These are phyloP conservation scores for Nemoura dubitans DNA, from an alignment of 2,888 invertebrate species.

Conservation along the genomic window DNA sequence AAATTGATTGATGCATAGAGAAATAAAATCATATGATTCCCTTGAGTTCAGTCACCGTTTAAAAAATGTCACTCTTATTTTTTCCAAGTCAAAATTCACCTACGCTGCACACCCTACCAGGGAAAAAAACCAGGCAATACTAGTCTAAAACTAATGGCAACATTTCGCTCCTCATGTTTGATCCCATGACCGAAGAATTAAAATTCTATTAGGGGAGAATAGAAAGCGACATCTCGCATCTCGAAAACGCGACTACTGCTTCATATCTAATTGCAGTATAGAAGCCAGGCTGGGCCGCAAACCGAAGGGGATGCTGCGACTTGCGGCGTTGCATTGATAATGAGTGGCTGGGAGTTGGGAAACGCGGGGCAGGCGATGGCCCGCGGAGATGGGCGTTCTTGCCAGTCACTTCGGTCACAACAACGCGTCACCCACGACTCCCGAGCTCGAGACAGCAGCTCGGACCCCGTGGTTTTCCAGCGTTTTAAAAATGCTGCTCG, in stretches of 20 bases:
- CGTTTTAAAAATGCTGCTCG: too few relatives aligned
- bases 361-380: background rate
- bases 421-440: background rate
- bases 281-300: background rate
- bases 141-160: background rate
- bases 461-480: too few relatives aligned
- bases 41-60: too few relatives aligned
- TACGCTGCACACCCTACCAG: background rate
- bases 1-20: too few relatives aligned
- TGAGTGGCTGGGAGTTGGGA: background rate
- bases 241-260: background rate
- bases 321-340: background rate
- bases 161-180: slow-evolving; percentile 12
- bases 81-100: background rate
- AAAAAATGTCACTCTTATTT: too few relatives aligned
- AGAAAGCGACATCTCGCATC: background rate
- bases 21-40: too few relatives aligned
- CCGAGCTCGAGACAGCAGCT: too few relatives aligned
- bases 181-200: background rate
- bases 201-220: slow-evolving; percentile 12
- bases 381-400: background rate
- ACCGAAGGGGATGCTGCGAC: background rate
- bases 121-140: background rate
- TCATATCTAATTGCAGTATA: slow-evolving; percentile 12
- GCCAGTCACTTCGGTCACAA: background rate